Base-by-base conservation (phyloP, 2,797 vertebrate species). In the Monodelphis domestica region DNA sequence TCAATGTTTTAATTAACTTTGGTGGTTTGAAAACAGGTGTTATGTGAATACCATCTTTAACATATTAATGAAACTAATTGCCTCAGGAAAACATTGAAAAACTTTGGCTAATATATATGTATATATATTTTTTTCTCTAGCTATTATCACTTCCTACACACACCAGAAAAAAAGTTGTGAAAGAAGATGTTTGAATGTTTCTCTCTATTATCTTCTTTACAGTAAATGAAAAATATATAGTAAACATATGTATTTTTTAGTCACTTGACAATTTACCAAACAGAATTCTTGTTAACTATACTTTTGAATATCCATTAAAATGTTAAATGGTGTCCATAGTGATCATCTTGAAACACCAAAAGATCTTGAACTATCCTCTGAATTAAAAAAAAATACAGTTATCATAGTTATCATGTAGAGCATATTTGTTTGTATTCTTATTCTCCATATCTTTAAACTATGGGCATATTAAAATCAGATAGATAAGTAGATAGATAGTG, bases 11-110 rank as follows among this genome's bases (percentile, higher is more conserved):
- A 50, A 91, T 50, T 92, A 57, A 56, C 59, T 53, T 78, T 92
- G 55, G 70, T 53, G 6, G 28, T 30, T 11, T 50, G 2, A 0
- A 90, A 1, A 89, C 3, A 88, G 54, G 9, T 33, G 95, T 92
- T 91, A 89, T 63, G 87, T 90, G 33, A 90, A 91, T 3, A 55
- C 54, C 87, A 94, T 45, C 52, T 70, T 93, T 92, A 94, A 91
- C 87, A 87, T 78, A 89, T 50, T 94, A 53, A 87, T 95, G 52
- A 90, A 92, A 38, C 0, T 28, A 28, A 30, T 94, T 90, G 93
- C 15, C 9, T 54, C 89, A 88, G 7, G 29, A 9, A 92, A 87
- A 2, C 70, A 4, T 88, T 89, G 84, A 90, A 29, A 33, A 90
- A 59, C 91, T 28, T 53, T 88, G 28, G 1, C 12, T 6, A n/a